A percentile compares a stretch with the other conserved stretches of the same genome.
Evolutionary conservation across 2,113 vertebrate genomes (phyloP).

Genomic region (Pelmatolapia mariae): DNA sequence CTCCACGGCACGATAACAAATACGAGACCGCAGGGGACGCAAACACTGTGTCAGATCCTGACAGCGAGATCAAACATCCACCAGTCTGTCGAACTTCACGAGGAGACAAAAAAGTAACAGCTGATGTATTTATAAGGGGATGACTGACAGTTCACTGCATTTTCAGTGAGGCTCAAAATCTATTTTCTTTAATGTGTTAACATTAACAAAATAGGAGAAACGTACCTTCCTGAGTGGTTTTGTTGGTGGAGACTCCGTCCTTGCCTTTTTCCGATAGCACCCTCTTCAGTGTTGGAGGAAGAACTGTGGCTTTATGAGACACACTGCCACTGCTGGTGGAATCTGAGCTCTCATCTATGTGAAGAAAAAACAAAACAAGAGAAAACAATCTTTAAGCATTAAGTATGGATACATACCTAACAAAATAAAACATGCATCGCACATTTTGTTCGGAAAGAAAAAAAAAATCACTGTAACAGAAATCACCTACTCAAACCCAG

Average conservation of each 20-base stretch:
- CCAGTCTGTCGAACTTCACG: not conserved
- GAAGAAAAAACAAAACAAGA: not conserved
- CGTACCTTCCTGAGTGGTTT: conserved; percentile 84
- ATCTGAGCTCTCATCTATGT: conserved; percentile 81
- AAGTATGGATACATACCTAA: not conserved
- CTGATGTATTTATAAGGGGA: not conserved
- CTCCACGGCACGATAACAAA: not conserved
- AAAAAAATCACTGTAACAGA: not conserved
- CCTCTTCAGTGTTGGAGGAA: conserved; percentile 79
- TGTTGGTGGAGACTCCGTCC: conserved; percentile 71
- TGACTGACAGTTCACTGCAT: not conserved
- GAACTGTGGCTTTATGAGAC: conserved; percentile 75
- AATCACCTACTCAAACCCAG: not conserved
- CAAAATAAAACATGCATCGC: not conserved
- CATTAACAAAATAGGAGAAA: not conserved
- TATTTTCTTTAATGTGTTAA: not conserved
- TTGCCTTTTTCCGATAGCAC: conserved; percentile 82
- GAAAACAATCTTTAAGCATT: not conserved
- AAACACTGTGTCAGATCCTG: not conserved
- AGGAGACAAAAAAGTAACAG: not conserved
- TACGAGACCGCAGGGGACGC: not conserved
- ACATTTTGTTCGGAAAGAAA: not conserved
- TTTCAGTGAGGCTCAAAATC: not conserved
- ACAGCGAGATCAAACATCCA: not conserved
- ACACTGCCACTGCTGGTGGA: conserved; percentile 73